Conservation (phyloP, 2,113 vertebrate genomes). For the Calonectris borealis region DNA sequence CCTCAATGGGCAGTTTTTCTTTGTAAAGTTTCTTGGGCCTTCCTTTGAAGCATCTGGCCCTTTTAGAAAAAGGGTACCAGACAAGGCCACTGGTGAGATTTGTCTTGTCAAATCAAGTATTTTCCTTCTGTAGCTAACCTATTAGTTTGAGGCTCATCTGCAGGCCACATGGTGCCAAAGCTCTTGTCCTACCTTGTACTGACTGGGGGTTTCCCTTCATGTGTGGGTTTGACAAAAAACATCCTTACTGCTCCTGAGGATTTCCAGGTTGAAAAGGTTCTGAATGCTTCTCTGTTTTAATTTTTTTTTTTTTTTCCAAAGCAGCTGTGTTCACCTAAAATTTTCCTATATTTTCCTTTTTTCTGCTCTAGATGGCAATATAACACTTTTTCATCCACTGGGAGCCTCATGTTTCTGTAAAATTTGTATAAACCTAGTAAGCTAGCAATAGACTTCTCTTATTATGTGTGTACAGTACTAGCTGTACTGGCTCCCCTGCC, state of each 20-base stretch:
- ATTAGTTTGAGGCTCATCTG: not conserved
- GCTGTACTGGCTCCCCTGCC: not conserved
- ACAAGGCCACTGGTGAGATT: not conserved
- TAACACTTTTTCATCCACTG: constrained; percentile 31
- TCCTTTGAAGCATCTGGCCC: not conserved
- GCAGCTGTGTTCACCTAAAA: not conserved
- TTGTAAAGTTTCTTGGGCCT: not conserved
- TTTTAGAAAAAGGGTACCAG: not conserved
- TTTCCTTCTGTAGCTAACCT: not conserved
- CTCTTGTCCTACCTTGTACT: not conserved
- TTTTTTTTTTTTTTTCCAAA: not conserved
- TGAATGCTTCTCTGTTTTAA: not conserved
- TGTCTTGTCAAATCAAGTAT: not conserved
- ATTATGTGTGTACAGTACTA: not conserved
- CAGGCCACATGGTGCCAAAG: not conserved
- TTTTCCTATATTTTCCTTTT: constrained; percentile 15
- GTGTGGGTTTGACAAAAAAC: not conserved
- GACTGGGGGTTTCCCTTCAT: not conserved
- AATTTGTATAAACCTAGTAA: constrained; percentile 5
- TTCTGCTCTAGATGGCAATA: constrained; percentile 61
- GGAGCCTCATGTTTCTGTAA: not conserved
- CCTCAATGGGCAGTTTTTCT: not conserved
- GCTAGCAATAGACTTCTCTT: not conserved
- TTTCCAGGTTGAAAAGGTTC: not conserved
- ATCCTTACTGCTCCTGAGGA: not conserved